Conservation (phyloP, 2,888 invertebrate genomes). For the Pristionchus arcanus region DNA sequence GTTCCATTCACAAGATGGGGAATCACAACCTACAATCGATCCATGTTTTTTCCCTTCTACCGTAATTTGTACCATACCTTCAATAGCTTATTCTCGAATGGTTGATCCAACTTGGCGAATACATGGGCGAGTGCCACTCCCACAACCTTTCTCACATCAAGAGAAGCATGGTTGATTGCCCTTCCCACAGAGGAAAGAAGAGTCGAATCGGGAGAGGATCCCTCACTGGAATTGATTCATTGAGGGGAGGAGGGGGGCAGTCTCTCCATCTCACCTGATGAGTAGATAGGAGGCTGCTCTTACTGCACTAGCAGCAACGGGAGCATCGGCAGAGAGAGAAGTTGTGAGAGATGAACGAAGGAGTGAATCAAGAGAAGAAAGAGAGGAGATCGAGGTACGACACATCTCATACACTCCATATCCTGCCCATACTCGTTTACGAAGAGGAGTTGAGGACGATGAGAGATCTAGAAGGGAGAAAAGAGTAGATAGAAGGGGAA, state of each 20-base stretch:
- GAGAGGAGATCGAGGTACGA: constrained; percentile 23
- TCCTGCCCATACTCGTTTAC: constrained; percentile 33
- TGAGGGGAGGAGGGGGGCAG: background rate
- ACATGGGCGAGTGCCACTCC: constrained; percentile 64
- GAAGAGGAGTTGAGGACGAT: background rate
- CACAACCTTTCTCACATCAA: constrained; percentile 82
- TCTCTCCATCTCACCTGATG: constrained; percentile 51
- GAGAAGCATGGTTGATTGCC: constrained; percentile 90
- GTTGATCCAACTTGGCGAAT: constrained; percentile 45
- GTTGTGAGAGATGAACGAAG: constrained; percentile 32
- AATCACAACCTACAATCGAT: constrained; percentile 83
- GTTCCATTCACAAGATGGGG: constrained; percentile 97
- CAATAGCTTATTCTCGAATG: constrained; percentile 62
- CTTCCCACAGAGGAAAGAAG: constrained; percentile 85
- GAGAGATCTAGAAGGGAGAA: constrained; percentile 26
- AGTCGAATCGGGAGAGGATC: constrained; percentile 86
- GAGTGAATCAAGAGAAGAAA: background rate
- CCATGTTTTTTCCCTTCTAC: background rate
- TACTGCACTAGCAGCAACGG: constrained; percentile 62
- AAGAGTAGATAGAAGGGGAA: background rate
- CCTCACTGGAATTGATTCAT: constrained; percentile 39
- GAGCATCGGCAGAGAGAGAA: constrained; percentile 47
- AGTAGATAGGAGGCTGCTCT: constrained; percentile 61
- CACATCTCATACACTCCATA: constrained; percentile 37
- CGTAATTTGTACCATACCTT: constrained; percentile 58